Conservation (phyloP, 2,888 invertebrate species). For the Agonopterix arenella region DNA sequence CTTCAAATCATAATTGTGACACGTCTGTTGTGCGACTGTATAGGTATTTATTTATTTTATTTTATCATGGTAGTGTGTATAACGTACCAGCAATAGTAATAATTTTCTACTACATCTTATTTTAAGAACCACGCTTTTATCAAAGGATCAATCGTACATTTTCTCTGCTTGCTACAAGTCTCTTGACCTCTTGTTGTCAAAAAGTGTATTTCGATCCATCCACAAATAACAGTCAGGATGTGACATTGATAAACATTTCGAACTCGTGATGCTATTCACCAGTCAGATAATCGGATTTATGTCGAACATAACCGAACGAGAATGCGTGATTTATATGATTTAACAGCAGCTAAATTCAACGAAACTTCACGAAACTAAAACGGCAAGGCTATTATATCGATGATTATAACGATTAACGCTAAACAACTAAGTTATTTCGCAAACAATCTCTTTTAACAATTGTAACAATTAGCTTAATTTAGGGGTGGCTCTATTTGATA, state of each 20-base stretch:
- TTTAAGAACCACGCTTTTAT: too few relatives aligned
- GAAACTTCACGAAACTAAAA: slow-evolving; percentile 20
- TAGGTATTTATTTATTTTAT: too few relatives aligned
- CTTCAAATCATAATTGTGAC: too few relatives aligned
- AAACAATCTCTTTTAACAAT: not conserved
- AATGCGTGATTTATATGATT: slow-evolving; percentile 29
- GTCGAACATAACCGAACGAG: slow-evolving; percentile 19
- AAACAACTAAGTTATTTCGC: not conserved
- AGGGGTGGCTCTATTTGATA: too few relatives aligned
- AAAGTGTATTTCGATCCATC: not conserved
- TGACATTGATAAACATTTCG: slow-evolving; percentile 7
- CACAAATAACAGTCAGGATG: slow-evolving; percentile 1
- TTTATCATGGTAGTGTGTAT: too few relatives aligned
- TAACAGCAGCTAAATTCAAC: slow-evolving; percentile 22
- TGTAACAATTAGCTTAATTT: too few relatives aligned
- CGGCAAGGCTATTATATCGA: not conserved
- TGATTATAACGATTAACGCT: not conserved
- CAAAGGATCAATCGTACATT: too few relatives aligned
- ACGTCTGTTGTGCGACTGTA: too few relatives aligned
- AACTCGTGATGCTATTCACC: slow-evolving; percentile 15
- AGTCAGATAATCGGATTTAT: slow-evolving; percentile 23
- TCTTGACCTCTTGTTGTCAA: too few relatives aligned
- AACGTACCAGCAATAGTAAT: too few relatives aligned
- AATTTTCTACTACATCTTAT: too few relatives aligned
- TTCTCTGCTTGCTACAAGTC: too few relatives aligned